Percentiles rank a stretch among this genome's conserved stretches.
Conservation (phyloP, 2,888 invertebrate genomes). For the Leucophenga montana region DNA sequence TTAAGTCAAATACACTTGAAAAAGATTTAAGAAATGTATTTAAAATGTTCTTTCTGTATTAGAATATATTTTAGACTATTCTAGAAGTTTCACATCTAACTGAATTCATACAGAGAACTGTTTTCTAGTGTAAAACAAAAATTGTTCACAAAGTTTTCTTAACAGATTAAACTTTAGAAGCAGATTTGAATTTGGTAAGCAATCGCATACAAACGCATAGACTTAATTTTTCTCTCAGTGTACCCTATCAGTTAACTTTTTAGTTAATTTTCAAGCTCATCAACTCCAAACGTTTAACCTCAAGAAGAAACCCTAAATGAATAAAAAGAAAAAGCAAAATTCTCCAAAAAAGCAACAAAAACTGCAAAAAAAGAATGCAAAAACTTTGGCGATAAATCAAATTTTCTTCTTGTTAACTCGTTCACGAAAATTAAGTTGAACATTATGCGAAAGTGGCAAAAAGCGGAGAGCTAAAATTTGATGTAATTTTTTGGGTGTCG, state of each 20-base stretch:
- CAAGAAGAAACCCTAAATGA: neutral
- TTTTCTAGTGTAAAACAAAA: no score
- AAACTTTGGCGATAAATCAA: constrained; percentile 52
- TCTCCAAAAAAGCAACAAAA: neutral
- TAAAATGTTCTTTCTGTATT: no score
- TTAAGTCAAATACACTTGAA: no score
- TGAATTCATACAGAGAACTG: no score
- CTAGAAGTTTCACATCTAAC: no score
- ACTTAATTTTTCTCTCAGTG: constrained; percentile 3
- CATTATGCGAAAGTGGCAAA: constrained; percentile 41
- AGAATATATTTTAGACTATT: no score
- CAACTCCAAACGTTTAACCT: constrained; percentile 18
- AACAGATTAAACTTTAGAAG: no score
- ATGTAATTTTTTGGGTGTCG: constrained; percentile 44
- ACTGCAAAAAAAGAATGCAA: neutral
- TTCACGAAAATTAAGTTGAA: constrained; percentile 57
- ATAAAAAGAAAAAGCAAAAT: neutral
- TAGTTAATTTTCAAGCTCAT: constrained; percentile 14
- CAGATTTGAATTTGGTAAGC: no score
- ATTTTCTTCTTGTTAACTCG: constrained; percentile 62
- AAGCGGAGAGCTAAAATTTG: constrained; percentile 36
- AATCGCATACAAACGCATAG: no score
- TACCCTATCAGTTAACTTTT: neutral
- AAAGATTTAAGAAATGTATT: no score
- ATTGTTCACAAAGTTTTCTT: no score